A percentile compares a stretch with the other conserved stretches of the same genome.
These are phyloP conservation scores for Rallus crepitans DNA, from an alignment of 2,797 vertebrate species.

Conservation along the genomic window DNA sequence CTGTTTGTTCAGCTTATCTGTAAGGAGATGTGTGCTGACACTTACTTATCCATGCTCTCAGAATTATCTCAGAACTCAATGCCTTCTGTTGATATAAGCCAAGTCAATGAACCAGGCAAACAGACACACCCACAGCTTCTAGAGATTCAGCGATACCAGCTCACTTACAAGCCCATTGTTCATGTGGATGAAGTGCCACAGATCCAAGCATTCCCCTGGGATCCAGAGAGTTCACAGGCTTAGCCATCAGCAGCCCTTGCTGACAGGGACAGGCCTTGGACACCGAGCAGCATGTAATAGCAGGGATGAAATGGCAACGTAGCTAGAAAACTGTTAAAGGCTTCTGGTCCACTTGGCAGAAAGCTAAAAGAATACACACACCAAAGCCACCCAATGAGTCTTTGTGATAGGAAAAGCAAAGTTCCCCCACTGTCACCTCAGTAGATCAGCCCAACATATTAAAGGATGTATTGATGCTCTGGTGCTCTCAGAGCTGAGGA, in stretches of 20 bases:
- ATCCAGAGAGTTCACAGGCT: background rate
- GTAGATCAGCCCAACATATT: background rate
- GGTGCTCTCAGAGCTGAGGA: background rate
- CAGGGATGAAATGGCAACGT: background rate
- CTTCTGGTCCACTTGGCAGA: background rate
- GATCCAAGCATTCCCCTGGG: background rate
- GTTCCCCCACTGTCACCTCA: background rate
- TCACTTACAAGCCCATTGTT: background rate
- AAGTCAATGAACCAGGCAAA: background rate
- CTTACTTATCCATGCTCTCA: background rate
- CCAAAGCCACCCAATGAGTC: background rate
- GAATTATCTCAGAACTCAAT: background rate
- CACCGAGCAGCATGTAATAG: background rate
- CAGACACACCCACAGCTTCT: background rate
- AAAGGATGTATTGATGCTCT: background rate
- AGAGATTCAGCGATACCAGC: background rate
- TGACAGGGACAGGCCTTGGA: background rate
- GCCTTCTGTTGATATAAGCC: background rate
- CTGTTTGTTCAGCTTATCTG: background rate
- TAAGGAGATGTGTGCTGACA: background rate
- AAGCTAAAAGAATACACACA: background rate
- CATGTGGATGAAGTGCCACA: fast-evolving
- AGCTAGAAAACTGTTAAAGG: background rate
- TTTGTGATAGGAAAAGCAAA: background rate
- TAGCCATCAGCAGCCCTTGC: fast-evolving